Conservation (phyloP, 2,888 invertebrate genomes). For the Amblyjoppa fuscipennis region DNA sequence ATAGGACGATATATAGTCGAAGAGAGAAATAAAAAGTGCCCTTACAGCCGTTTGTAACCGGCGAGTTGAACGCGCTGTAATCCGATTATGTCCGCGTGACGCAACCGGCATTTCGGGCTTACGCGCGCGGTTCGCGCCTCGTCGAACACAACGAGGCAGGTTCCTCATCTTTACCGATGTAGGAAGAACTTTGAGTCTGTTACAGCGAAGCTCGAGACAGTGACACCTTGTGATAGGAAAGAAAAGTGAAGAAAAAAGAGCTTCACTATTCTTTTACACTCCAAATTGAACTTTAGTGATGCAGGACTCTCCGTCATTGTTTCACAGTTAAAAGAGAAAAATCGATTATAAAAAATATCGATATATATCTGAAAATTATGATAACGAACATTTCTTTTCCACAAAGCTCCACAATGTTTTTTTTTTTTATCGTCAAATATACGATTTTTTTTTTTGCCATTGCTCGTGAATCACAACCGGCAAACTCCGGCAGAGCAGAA, state of each 20-base stretch:
- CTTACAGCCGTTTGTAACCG: slow-evolving; percentile 59
- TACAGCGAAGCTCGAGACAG: not conserved
- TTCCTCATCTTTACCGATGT: slow-evolving; percentile 4
- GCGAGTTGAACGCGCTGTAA: slow-evolving; percentile 66
- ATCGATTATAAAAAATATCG: not conserved
- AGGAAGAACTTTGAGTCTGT: slow-evolving; percentile 8
- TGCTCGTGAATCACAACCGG: not conserved
- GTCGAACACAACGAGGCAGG: not conserved
- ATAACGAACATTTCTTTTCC: not conserved
- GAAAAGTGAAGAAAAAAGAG: not conserved
- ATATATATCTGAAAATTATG: not conserved
- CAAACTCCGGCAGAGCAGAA: slow-evolving; percentile 32
- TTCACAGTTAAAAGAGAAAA: not conserved
- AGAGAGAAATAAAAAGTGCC: slow-evolving; percentile 44
- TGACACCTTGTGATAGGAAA: not conserved
- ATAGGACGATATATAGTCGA: slow-evolving; percentile 42
- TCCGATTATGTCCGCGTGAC: slow-evolving; percentile 69
- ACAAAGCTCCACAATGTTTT: not conserved
- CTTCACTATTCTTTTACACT: not conserved
- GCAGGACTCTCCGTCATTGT: slow-evolving; percentile 25
- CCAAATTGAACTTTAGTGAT: not conserved
- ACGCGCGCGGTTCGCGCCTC: slow-evolving; percentile 33
- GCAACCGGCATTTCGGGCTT: slow-evolving; percentile 58
- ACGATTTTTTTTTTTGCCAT: not conserved
- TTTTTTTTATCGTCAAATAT: not conserved